These are phyloP conservation scores for Dichetophora obliterata DNA, from an alignment of 2,888 invertebrate genomes.

Conservation along the genomic window DNA sequence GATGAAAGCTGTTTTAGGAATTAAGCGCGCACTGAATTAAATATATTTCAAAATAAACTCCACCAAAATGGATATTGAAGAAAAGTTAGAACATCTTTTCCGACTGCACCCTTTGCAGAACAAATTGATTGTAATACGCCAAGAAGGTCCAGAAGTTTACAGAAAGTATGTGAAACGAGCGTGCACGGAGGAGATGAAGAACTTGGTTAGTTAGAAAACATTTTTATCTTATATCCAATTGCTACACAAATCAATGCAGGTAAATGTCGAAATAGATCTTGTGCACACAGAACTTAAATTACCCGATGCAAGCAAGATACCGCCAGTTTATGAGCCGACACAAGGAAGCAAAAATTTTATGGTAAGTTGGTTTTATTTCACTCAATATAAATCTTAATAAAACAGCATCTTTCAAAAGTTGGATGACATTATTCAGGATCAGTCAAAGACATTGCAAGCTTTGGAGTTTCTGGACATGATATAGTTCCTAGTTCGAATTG, in stretches of 20 bases:
- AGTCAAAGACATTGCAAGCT: constrained; percentile 44
- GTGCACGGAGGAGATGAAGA: constrained; percentile 56
- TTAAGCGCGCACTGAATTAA: neutral
- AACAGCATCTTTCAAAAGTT: constrained; percentile 47
- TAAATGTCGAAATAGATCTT: constrained; percentile 57
- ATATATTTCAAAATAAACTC: neutral
- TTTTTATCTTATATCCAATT: too few species aligned
- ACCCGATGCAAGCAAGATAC: constrained; percentile 48
- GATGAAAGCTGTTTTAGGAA: neutral
- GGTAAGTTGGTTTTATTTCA: too few species aligned
- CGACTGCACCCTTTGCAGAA: constrained; percentile 57
- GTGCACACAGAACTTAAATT: constrained; percentile 54
- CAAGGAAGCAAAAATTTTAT: constrained; percentile 3
- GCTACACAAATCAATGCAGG: constrained; percentile 41
- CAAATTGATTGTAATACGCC: constrained; percentile 54
- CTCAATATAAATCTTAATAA: too few species aligned
- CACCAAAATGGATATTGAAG: constrained; percentile 50
- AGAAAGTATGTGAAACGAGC: constrained; percentile 56
- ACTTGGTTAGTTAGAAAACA: constrained; percentile 53
- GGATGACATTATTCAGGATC: constrained; percentile 49
- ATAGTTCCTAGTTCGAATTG: neutral
- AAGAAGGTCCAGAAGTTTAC: constrained; percentile 52
- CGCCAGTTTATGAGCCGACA: constrained; percentile 9
- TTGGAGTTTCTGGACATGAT: constrained; percentile 10
- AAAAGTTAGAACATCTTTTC: constrained; percentile 58